Evolutionary conservation across 2,888 invertebrate species (phyloP).

Genomic region (Rhamnusium bicolor): DNA sequence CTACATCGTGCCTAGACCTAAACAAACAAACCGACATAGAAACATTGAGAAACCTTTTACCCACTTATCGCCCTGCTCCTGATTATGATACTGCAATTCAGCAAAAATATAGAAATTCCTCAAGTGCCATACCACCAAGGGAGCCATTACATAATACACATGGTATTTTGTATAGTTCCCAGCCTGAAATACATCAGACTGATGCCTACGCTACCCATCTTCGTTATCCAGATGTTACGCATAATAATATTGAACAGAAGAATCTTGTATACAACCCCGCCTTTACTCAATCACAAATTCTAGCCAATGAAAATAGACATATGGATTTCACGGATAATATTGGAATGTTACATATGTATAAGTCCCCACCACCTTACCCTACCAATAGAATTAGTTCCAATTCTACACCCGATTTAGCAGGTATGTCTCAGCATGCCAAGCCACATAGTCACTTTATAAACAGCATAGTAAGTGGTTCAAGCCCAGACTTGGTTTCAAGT

Average conservation of each 20-base stretch:
- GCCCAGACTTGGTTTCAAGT: conserved; percentile 85
- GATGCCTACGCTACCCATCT: conserved; percentile 67
- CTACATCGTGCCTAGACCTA: conserved; percentile 79
- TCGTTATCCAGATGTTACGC: conserved; percentile 81
- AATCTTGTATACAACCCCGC: conserved; percentile 56
- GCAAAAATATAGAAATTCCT: conserved; percentile 82
- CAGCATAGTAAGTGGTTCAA: conserved; percentile 81
- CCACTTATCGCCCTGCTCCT: conserved; percentile 91
- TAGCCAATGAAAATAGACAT: conserved; percentile 60
- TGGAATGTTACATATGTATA: conserved; percentile 80
- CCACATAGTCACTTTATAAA: conserved; percentile 65
- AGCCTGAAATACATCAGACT: conserved; percentile 81
- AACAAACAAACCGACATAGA: conserved; percentile 72
- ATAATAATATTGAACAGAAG: conserved; percentile 69
- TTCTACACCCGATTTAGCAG: conserved; percentile 88
- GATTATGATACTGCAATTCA: conserved; percentile 96
- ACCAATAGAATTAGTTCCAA: conserved; percentile 84
- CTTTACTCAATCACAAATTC: conserved; percentile 61
- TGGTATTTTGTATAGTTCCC: conserved; percentile 78
- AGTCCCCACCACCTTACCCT: conserved; percentile 91
- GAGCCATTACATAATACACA: conserved; percentile 57
- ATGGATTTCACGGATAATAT: conserved; percentile 69
- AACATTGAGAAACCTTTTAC: conserved; percentile 81
- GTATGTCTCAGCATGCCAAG: conserved; percentile 75
- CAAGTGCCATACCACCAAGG: conserved; percentile 68